Conservation (phyloP, 1,140 invertebrate species). For the Agraylea sexmaculata region DNA sequence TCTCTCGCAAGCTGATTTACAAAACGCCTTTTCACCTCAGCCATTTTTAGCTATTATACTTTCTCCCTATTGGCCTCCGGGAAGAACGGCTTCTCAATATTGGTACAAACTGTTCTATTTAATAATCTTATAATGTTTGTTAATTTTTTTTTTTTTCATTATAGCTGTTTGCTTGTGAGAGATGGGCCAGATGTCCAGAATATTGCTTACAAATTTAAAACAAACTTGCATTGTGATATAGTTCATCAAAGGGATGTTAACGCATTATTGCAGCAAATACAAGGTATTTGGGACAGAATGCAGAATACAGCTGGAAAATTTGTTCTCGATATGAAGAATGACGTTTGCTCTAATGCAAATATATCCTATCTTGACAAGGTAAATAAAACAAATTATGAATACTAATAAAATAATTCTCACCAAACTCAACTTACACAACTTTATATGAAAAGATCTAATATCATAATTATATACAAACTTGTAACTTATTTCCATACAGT, state of each 20-base stretch:
- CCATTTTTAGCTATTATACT: constrained; percentile 33
- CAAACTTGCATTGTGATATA: constrained; percentile 27
- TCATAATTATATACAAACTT: neutral
- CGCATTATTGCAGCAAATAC: constrained; percentile 19
- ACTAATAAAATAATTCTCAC: neutral
- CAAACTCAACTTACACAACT: constrained; percentile 1
- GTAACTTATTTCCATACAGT: constrained; percentile 25
- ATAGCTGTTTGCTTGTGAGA: constrained; percentile 31
- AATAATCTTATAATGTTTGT: constrained; percentile 1
- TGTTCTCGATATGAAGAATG: constrained; percentile 23
- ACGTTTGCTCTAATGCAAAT: constrained; percentile 29
- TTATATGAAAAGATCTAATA: neutral
- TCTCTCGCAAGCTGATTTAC: constrained; percentile 28
- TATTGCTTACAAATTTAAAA: constrained; percentile 30
- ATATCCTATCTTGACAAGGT: constrained; percentile 35
- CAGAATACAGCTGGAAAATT: constrained; percentile 18
- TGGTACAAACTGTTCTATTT: constrained; percentile 20
- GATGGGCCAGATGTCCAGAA: constrained; percentile 19
- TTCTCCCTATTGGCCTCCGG: constrained; percentile 31
- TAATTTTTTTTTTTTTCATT: constrained; percentile 10
- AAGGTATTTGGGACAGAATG: constrained; percentile 10
- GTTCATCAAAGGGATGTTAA: constrained; percentile 18
- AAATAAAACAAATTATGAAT: constrained; percentile 1
- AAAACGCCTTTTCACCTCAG: constrained; percentile 23
- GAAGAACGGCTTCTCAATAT: constrained; percentile 29